phyloP scores from a whole-genome alignment of 2,888 invertebrate species.

The Biston betularia region DNA sequence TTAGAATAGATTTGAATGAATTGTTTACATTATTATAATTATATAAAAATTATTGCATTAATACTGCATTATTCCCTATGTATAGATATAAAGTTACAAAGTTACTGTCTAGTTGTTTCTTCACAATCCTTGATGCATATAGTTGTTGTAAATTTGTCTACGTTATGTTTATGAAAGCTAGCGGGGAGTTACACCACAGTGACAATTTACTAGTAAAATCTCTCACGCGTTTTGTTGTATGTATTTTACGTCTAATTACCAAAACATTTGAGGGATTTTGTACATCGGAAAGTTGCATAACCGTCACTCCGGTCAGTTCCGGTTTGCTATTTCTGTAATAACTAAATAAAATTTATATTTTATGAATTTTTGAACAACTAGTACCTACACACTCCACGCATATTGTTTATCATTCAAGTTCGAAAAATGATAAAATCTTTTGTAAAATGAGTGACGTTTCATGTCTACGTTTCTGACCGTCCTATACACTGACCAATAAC shows the following conservation, averaged over 20 bases:
- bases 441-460: conserved; percentile 14
- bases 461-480: conserved; percentile 57
- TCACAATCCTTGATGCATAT: conserved; percentile 63
- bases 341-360: conserved; percentile 3
- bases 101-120: conserved; percentile 70
- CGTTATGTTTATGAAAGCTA: conserved; percentile 74
- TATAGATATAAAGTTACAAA: conserved; percentile 64
- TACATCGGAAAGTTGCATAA: conserved; percentile 11
- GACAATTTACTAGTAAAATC: conserved; percentile 1
- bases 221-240: conserved; percentile 2
- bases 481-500: conserved; percentile 60
- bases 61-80: conserved; percentile 66
- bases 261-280: not conserved
- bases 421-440: conserved; percentile 2
- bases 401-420: not conserved
- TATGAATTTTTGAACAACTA: conserved; percentile 5
- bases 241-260: conserved; percentile 1
- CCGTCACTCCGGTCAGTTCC: not conserved
- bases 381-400: not conserved
- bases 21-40: conserved; percentile 62
- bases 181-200: conserved; percentile 54
- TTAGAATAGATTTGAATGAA: conserved; percentile 74
- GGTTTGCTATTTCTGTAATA: not conserved
- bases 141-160: conserved; percentile 67
- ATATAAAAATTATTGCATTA: conserved; percentile 56